Conservation (phyloP, 2,888 invertebrate genomes). For the Eulithis testata region DNA sequence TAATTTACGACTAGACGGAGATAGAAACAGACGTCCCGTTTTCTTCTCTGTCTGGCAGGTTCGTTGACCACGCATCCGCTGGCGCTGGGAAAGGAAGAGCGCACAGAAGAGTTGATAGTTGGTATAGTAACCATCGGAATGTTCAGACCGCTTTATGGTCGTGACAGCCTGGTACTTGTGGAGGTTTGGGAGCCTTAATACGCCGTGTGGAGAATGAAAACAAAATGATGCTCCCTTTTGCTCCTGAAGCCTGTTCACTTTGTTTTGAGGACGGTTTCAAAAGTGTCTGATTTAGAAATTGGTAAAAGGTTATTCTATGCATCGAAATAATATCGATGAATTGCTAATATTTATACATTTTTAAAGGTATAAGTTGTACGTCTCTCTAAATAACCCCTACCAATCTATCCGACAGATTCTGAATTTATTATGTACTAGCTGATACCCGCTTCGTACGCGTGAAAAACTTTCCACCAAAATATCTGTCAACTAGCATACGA, state of each 20-base stretch:
- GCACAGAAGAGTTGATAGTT: constrained; percentile 31
- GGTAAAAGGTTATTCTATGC: no score
- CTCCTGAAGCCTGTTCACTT: not conserved
- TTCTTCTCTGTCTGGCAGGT: constrained; percentile 64
- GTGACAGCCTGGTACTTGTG: constrained; percentile 72
- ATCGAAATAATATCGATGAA: no score
- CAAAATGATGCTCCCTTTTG: constrained; percentile 10
- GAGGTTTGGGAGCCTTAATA: constrained; percentile 69
- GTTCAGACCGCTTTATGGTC: constrained; percentile 52
- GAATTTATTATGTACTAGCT: no score
- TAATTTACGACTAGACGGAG: constrained; percentile 45
- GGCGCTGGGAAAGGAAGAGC: constrained; percentile 57
- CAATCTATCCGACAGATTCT: no score
- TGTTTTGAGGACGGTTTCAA: not conserved
- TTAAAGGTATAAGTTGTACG: no score
- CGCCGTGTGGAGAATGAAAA: constrained; percentile 42
- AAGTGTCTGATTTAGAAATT: no score
- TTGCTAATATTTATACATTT: no score
- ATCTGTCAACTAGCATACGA: no score
- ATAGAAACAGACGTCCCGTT: constrained; percentile 65
- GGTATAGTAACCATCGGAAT: constrained; percentile 55
- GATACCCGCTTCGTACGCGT: no score
- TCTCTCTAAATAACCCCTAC: no score
- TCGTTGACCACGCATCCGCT: constrained; percentile 70
- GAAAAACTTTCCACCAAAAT: no score